Percentiles rank a stretch among this genome's conserved stretches.
Evolutionary conservation across 2,797 vertebrate species (phyloP).

Genomic region (Rhinoraja longicauda): DNA sequence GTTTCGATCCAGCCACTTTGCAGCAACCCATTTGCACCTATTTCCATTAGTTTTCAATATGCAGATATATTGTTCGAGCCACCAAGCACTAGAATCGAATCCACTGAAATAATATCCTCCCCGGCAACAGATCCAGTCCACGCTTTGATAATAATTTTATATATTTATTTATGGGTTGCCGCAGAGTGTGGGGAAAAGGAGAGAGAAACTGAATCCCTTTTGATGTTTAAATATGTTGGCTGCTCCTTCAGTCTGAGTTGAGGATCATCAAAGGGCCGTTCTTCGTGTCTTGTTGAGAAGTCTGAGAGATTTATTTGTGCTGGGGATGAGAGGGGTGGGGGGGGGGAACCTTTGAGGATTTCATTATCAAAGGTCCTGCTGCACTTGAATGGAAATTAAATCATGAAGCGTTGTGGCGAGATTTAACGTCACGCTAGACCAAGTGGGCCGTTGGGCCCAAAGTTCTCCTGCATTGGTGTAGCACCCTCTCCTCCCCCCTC

Average conservation of each 20-base stretch:
- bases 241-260: neutral
- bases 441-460: no score
- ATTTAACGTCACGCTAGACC: neutral
- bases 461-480: no score
- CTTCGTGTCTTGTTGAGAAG: neutral
- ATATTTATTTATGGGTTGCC: constrained; percentile 14
- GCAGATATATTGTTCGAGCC: neutral
- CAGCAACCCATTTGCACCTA: neutral
- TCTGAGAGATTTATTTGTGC: constrained; percentile 18
- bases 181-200: neutral
- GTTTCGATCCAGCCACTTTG: neutral
- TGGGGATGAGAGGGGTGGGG: neutral
- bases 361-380: constrained; percentile 6
- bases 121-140: neutral
- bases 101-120: neutral
- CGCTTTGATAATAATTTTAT: constrained; percentile 24
- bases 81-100: neutral
- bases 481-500: no score
- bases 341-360: constrained; percentile 12
- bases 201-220: neutral
- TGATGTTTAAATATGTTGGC: neutral
- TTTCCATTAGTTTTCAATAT: neutral
- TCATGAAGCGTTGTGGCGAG: neutral
- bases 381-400: constrained; percentile 24
- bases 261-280: constrained; percentile 3